phyloP scores from a whole-genome alignment of 2,888 invertebrate genomes.

The Rhagonycha fulva region DNA sequence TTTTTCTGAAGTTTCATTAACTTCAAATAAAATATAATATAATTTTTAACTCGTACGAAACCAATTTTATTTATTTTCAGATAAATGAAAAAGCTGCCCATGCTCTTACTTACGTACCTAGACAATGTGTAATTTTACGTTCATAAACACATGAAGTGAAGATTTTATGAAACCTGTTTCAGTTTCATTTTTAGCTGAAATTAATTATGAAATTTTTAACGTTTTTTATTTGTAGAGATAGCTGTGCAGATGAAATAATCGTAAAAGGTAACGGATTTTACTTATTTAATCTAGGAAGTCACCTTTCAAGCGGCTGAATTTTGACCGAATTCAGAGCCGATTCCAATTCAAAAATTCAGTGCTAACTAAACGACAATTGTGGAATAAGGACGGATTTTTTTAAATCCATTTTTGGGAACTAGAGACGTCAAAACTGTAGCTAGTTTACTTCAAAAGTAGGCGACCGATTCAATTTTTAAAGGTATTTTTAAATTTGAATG shows the following conservation, averaged over 20 bases:
- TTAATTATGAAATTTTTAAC: background rate
- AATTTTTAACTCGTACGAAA: background rate
- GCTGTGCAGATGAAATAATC: background rate
- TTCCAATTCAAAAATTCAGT: background rate
- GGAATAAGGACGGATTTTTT: too few relatives aligned
- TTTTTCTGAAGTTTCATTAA: background rate
- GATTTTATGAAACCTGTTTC: too few relatives aligned
- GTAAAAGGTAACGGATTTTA: background rate
- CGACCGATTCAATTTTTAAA: background rate
- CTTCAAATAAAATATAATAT: background rate
- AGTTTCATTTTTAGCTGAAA: too few relatives aligned
- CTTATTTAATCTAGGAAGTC: background rate
- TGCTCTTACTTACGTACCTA: too few relatives aligned
- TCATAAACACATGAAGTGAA: too few relatives aligned
- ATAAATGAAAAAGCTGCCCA: background rate
- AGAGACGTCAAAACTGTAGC: too few relatives aligned
- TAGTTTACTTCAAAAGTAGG: background rate
- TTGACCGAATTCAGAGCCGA: background rate
- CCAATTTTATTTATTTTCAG: background rate
- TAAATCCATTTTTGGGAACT: too few relatives aligned
- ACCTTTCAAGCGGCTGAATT: background rate
- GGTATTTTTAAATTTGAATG: background rate
- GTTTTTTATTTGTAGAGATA: background rate
- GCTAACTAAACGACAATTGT: background rate
- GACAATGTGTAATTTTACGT: too few relatives aligned